Conservation (phyloP, 2,113 vertebrate species). For the Jacana jacana region DNA sequence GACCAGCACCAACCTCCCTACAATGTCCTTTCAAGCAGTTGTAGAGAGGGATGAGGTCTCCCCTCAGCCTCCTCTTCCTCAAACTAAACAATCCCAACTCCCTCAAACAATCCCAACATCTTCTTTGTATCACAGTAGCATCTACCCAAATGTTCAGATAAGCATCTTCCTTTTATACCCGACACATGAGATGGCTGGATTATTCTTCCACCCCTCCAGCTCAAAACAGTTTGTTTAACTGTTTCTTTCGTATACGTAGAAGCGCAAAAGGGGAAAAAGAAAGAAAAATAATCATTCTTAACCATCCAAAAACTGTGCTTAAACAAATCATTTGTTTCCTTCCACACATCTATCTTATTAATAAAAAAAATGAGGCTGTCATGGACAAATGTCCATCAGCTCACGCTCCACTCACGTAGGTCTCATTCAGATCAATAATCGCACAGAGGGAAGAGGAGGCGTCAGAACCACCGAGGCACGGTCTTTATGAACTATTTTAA, state of each 20-base stretch:
- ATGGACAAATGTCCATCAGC: neutral
- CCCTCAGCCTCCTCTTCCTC: no score
- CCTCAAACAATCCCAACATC: no score
- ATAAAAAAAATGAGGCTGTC: neutral
- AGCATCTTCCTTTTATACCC: neutral
- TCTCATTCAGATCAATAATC: neutral
- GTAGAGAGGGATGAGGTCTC: no score
- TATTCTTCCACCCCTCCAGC: neutral
- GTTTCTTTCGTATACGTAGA: neutral
- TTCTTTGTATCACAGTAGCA: neutral
- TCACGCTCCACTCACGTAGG: neutral
- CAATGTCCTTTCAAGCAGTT: no score
- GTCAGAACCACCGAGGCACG: neutral
- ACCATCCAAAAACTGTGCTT: neutral
- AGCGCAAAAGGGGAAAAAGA: neutral
- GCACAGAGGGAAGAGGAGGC: neutral
- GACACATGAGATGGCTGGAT: neutral
- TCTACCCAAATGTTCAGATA: neutral
- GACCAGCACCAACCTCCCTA: no score
- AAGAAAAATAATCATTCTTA: neutral
- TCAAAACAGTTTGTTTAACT: neutral
- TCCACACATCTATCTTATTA: neutral
- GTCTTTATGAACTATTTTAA: neutral
- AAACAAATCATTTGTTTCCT: neutral
- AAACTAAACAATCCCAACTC: no score